Conservation (phyloP, 64 coral and sea anemone species). For the Hydrozoanthus tunicans region DNA sequence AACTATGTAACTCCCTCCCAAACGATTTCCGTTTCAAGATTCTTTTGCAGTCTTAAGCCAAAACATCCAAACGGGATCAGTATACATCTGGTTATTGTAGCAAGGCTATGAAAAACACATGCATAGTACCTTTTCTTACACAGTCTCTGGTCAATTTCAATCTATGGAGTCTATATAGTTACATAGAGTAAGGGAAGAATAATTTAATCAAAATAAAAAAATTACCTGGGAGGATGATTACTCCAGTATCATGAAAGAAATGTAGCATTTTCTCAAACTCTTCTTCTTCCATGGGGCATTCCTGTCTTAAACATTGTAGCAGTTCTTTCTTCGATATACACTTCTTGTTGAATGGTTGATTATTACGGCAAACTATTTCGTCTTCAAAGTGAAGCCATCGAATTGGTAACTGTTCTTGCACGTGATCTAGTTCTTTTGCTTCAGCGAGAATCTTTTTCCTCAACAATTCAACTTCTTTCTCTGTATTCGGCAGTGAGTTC, state of each 20-base stretch:
- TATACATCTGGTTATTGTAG: too few relatives aligned
- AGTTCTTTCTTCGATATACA: constrained; percentile 1
- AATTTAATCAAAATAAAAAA: background rate
- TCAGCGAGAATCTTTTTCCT: background rate
- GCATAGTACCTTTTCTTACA: too few relatives aligned
- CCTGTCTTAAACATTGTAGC: background rate
- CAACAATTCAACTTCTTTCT: constrained; percentile 26
- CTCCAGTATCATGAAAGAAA: constrained; percentile 41
- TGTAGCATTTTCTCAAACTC: constrained; percentile 39
- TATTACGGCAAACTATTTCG: background rate
- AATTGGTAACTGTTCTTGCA: constrained; percentile 25
- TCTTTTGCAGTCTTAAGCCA: too few relatives aligned
- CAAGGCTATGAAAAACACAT: too few relatives aligned
- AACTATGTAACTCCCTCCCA: too few relatives aligned
- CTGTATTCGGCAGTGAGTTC: constrained; percentile 24
- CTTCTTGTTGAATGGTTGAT: constrained; percentile 22
- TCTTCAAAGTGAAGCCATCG: constrained; percentile 43
- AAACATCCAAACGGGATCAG: too few relatives aligned
- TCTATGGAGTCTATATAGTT: too few relatives aligned
- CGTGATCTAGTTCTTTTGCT: constrained; percentile 20
- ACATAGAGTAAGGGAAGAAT: too few relatives aligned
- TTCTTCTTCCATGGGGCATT: constrained; percentile 18
- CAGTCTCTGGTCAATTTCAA: too few relatives aligned
- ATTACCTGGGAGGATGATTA: constrained; percentile 35
- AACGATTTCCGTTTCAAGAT: too few relatives aligned